Percentiles rank a stretch among this genome's conserved stretches.
Conservation (phyloP, 2,888 invertebrate species). For the Oligia fasciuncula region DNA sequence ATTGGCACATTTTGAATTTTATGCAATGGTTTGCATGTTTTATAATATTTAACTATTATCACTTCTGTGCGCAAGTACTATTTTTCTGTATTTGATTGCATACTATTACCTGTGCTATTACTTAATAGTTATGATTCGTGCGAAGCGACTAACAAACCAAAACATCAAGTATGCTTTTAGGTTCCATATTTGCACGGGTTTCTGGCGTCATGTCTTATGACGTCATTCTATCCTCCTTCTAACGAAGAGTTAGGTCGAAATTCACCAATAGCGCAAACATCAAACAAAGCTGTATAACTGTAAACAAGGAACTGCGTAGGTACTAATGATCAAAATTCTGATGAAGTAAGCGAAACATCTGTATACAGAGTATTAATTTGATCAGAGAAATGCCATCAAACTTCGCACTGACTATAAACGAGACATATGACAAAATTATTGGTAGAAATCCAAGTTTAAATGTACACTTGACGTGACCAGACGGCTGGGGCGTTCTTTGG, state of each 20-base stretch:
- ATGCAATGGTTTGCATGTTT: neutral
- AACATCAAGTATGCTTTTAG: neutral
- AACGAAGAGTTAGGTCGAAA: conserved; percentile 37
- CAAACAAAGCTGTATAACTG: conserved; percentile 68
- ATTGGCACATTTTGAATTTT: neutral
- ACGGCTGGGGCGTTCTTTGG: neutral
- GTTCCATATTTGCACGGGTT: neutral
- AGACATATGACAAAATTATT: conserved; percentile 10
- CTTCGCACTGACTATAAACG: conserved; percentile 64
- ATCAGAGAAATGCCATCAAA: conserved; percentile 79
- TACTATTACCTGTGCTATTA: no score
- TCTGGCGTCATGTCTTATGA: neutral
- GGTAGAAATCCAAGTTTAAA: conserved; percentile 31
- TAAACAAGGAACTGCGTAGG: conserved; percentile 70
- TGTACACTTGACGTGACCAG: neutral
- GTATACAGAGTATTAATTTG: conserved; percentile 76
- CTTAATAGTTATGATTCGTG: no score
- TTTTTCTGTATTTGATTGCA: no score
- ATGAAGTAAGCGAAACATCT: conserved; percentile 69
- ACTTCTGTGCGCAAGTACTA: neutral
- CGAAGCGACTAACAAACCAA: neutral
- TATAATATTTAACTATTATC: neutral
- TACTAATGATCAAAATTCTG: conserved; percentile 80
- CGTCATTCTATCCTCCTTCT: conserved; percentile 5
- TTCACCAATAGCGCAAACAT: conserved; percentile 34